phyloP scores from a whole-genome alignment of 2,113 vertebrate species.

The Hassar affinis region DNA sequence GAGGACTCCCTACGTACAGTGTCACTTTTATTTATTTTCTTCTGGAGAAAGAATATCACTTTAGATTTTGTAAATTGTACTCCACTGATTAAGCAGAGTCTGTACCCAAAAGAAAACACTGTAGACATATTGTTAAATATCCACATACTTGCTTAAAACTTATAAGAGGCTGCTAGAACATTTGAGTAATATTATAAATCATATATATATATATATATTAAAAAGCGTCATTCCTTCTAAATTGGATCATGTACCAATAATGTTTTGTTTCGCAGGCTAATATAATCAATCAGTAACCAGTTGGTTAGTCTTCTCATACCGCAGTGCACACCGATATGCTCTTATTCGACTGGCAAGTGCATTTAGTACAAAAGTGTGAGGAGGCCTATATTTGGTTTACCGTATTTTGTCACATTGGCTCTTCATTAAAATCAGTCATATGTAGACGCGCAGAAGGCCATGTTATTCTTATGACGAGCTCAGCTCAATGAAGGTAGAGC shows the following conservation, averaged over 20 bases:
- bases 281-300: background rate
- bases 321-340: background rate
- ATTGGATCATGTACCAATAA: background rate
- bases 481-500: constrained; percentile 46
- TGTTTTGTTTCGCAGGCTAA: background rate
- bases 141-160: background rate
- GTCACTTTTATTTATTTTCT: constrained; percentile 91
- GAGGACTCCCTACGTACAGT: constrained; percentile 82
- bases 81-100: constrained; percentile 1
- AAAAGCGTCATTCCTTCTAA: background rate
- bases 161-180: background rate
- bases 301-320: background rate
- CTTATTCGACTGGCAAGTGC: background rate
- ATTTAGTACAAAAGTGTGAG: background rate
- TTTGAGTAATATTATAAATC: background rate
- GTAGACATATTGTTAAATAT: background rate
- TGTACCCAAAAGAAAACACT: background rate
- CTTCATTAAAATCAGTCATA: constrained; percentile 38
- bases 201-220: too few species aligned
- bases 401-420: background rate
- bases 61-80: constrained; percentile 54
- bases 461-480: constrained; percentile 51
- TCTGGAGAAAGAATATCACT: constrained; percentile 66
- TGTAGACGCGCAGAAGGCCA: constrained; percentile 31
- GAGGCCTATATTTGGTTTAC: background rate